Evolutionary conservation across 2,113 vertebrate species (phyloP), one percentile per base, ranked within the genome.

Genomic region (Menura novaehollandiae): DNA sequence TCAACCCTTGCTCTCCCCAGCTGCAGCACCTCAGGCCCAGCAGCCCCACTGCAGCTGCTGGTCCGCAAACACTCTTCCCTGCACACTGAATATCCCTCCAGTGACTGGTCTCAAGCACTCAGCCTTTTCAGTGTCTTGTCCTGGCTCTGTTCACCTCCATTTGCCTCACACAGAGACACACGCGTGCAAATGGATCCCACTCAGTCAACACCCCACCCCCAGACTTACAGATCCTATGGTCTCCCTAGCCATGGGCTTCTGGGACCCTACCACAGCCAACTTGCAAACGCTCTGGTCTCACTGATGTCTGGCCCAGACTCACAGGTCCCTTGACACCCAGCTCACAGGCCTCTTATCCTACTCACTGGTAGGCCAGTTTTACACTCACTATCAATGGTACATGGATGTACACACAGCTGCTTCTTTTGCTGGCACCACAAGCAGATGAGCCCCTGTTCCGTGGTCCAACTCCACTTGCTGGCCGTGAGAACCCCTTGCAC

Each of bases 301-400:
- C 41, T 41, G n/a, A 2, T 47, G 17, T 15, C 44, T 52, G 23
- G 16, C 26, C 15, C 26, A 72, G 27, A 35, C 23, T 44, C 53
- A 41, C 6, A 37, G 21, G 0, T 58, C 9, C 63, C 18, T 64
- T 47, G 28, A 47, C 2, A 69, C 1, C 24, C 73, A 33, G 10
- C 56, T 79, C 43, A 26, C 26, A 51, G 30, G 26, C 17, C n/a
- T 58, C 62, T 62, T 11, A 15, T 0, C 15, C 20, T 43, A 19
- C 39, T 20, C 19, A 9, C 28, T 15, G 16, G 9, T 26, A 28
- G 30, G 18, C 26, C 1, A 3, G 26, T 32, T 64, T 32, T 24
- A 10, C 6, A 14, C 47, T 75, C 2, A 1, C 14, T 13, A 51
- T 47, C 62, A 44, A 2, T 17, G 0, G 0, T 17, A 44, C 10